A percentile compares a stretch with the other conserved stretches of the same genome.
Conservation (phyloP, 2,888 invertebrate genomes). For the Scaptomyza reducta region DNA sequence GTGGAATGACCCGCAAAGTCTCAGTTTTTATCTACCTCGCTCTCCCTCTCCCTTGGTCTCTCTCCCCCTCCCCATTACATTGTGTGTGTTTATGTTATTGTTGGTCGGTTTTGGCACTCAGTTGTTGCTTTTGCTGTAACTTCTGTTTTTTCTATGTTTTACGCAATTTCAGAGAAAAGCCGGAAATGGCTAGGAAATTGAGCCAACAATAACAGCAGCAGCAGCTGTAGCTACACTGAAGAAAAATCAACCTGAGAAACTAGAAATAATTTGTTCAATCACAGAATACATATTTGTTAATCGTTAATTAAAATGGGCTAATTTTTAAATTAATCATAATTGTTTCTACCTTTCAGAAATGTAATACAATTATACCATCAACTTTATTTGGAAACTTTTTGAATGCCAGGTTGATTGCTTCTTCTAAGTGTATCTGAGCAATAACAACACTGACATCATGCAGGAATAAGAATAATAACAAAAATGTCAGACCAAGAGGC, state of each 20-base stretch:
- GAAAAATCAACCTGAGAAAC: constrained; percentile 8
- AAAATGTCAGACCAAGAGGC: constrained; percentile 68
- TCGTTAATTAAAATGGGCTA: too few species aligned
- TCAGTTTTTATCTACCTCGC: constrained; percentile 8
- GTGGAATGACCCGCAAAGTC: constrained; percentile 79
- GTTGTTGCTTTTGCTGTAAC: constrained; percentile 43
- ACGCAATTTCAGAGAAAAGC: constrained; percentile 71
- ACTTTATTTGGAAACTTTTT: not conserved
- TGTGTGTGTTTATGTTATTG: constrained; percentile 27
- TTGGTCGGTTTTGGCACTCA: constrained; percentile 26
- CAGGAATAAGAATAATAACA: constrained; percentile 77
- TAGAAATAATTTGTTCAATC: too few species aligned
- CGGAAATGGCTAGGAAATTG: constrained; percentile 80
- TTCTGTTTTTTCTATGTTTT: constrained; percentile 77
- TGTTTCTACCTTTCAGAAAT: too few species aligned
- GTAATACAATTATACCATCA: too few species aligned
- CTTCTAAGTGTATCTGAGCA: constrained; percentile 2
- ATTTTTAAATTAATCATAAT: too few species aligned
- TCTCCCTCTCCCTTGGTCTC: constrained; percentile 8
- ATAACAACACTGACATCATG: constrained; percentile 58
- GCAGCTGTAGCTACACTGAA: constrained; percentile 18
- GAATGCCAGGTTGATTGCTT: not conserved
- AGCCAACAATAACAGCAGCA: constrained; percentile 70
- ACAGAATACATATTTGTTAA: too few species aligned
- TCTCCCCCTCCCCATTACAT: constrained; percentile 11